Conservation (phyloP, 2,888 invertebrate genomes). For the Nymphalis urticae region DNA sequence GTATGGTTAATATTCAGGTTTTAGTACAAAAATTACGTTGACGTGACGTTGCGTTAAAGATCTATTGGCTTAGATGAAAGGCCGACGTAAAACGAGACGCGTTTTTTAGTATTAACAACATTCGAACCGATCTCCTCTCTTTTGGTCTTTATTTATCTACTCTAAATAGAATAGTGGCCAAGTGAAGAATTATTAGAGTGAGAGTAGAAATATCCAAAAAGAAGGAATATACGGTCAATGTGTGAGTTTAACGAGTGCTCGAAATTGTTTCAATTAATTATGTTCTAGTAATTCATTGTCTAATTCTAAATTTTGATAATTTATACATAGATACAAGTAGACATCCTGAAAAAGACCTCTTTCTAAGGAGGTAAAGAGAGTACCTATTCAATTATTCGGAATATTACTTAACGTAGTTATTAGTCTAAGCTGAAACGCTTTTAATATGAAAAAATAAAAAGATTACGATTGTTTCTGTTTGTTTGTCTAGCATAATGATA, state of each 20-base stretch:
- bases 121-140: conserved; percentile 67
- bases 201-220: conserved; percentile 70
- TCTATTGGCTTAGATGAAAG: conserved; percentile 32
- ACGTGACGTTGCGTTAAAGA: conserved; percentile 31
- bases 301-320: conserved; percentile 75
- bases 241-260: conserved; percentile 81
- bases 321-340: conserved; percentile 69
- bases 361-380: conserved; percentile 32
- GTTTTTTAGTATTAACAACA: conserved; percentile 48
- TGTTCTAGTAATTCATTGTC: conserved; percentile 78
- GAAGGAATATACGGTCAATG: conserved; percentile 77
- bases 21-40: conserved; percentile 38
- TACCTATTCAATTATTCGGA: conserved; percentile 27
- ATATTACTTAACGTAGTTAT: conserved; percentile 20
- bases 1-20: conserved; percentile 35
- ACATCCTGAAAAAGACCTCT: conserved; percentile 50
- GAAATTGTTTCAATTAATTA: conserved; percentile 78
- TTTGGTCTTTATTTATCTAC: conserved; percentile 76
- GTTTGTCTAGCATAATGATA: neutral
- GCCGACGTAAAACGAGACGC: conserved; percentile 36
- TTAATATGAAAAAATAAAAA: neutral
- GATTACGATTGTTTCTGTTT: neutral
- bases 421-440: neutral
- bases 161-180: conserved; percentile 70
- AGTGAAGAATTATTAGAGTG: conserved; percentile 69